Evolutionary conservation across 2,888 invertebrate genomes (phyloP).

Genomic region (Asteroscopus sphinx): DNA sequence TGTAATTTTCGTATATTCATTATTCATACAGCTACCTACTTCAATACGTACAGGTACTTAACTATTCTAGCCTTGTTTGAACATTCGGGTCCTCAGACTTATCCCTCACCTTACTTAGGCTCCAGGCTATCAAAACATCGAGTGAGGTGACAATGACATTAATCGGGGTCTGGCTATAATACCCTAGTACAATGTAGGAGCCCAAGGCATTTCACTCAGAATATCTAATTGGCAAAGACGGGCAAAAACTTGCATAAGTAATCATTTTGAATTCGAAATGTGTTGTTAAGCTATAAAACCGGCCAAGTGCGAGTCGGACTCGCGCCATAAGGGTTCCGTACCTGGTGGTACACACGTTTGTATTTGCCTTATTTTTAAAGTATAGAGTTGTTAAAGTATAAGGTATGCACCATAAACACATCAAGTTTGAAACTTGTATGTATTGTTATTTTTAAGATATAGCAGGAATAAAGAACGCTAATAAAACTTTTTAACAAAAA

Average conservation of each 20-base stretch:
- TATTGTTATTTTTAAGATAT: no score
- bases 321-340: no score
- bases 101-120: slow-evolving; percentile 26
- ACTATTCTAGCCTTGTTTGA: slow-evolving; percentile 2
- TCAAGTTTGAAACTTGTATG: no score
- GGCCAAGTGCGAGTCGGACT: no score
- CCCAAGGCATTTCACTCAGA: slow-evolving; percentile 11
- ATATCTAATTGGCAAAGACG: slow-evolving; percentile 15
- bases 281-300: no score
- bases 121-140: slow-evolving; percentile 29
- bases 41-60: not conserved
- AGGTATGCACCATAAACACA: no score
- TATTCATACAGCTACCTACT: not conserved
- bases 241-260: not conserved
- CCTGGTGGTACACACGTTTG: no score
- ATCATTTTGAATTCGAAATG: not conserved
- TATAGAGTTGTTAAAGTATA: no score
- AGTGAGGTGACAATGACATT: slow-evolving; percentile 38
- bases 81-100: slow-evolving; percentile 17
- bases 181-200: slow-evolving; percentile 17
- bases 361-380: no score
- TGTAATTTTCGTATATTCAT: not conserved
- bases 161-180: slow-evolving; percentile 26
- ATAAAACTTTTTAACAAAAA: no score
- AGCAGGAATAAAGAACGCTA: no score